Base-by-base conservation (phyloP, 1,140 invertebrate genomes). In the Cataglyphis hispanica region DNA sequence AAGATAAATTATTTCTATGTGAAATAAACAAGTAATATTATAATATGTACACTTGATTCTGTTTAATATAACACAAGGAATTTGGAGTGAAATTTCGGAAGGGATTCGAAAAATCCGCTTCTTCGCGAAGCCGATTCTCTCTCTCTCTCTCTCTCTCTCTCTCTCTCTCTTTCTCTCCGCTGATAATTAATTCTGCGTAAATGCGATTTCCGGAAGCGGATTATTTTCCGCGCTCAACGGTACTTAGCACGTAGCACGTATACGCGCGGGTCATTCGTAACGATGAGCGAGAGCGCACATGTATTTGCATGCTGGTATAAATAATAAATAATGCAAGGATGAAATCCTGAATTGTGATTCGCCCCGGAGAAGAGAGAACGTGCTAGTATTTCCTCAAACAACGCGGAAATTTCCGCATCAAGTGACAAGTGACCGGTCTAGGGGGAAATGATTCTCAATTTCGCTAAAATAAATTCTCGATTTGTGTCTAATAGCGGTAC, bases 251-350 rank as follows among this genome's bases (percentile, higher is more conserved):
- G 77, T 81, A 81, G n/a, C n/a, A 31, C 31, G 31, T 43, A 11
- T 81, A 50, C 50, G 66, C 25, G 46, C 66, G 50, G 78, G 78
- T 81, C 78, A 81, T 70, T 81, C 78, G 43, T 81, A 81, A 80
- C 64, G 16, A 16, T 13, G 77, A n/a, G n/a, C 22, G 77, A 13
- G 22, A 34, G 40, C n/a, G 46, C 43, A 34, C 63, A 58, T 25
- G 66, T 81, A 72, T 70, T 81, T 70, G 66, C 78, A 81, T 43
- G 53, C 34, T 16, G 43, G 66, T 50, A 72, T 81, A 81, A 81
- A 81, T 81, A 81, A 72, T 81, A 81, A 81, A 81, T 81, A 81
- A 81, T 72, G 78, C 78, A 81, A 81, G 66, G 50, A 81, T 66
- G 50, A 66, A 81, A 81, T 81, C 64, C 78, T 58, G 78, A 81